phyloP scores from a whole-genome alignment of 2,888 invertebrate species.

The Lasioglossum marginatum region DNA sequence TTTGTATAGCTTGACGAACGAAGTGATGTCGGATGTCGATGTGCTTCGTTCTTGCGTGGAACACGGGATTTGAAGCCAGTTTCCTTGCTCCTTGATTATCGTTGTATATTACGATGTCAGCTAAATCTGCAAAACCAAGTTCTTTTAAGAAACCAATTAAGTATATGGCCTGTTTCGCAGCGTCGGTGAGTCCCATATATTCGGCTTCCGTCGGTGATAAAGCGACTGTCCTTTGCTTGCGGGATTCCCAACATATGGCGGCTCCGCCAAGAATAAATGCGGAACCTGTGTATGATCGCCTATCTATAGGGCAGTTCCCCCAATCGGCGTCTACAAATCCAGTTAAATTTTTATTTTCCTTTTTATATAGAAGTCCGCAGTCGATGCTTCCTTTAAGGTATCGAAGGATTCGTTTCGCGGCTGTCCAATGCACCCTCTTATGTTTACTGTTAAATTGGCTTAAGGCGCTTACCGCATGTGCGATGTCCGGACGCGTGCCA shows the following conservation, averaged over 20 bases:
- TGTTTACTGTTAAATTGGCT: constrained; percentile 1
- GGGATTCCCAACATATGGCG: neutral
- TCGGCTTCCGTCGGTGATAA: neutral
- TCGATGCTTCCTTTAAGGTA: constrained; percentile 14
- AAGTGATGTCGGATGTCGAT: neutral
- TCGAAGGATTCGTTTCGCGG: constrained; percentile 7
- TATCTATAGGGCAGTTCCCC: neutral
- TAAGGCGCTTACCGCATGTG: no score
- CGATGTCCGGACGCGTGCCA: constrained; percentile 8
- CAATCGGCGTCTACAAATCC: neutral
- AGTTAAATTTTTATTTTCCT: neutral
- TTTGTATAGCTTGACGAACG: neutral
- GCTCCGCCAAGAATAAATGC: neutral
- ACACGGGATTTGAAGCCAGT: neutral
- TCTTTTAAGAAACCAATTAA: neutral
- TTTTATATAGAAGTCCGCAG: neutral
- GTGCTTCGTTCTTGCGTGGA: neutral
- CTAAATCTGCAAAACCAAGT: constrained; percentile 2
- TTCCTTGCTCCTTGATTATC: neutral
- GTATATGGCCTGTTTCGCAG: neutral
- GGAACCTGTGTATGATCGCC: neutral
- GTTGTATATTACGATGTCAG: neutral
- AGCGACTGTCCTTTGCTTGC: neutral
- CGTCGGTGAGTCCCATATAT: neutral
- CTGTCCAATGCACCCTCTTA: neutral